Conservation (phyloP, 1,140 invertebrate genomes). For the Notospermus geniculatus region DNA sequence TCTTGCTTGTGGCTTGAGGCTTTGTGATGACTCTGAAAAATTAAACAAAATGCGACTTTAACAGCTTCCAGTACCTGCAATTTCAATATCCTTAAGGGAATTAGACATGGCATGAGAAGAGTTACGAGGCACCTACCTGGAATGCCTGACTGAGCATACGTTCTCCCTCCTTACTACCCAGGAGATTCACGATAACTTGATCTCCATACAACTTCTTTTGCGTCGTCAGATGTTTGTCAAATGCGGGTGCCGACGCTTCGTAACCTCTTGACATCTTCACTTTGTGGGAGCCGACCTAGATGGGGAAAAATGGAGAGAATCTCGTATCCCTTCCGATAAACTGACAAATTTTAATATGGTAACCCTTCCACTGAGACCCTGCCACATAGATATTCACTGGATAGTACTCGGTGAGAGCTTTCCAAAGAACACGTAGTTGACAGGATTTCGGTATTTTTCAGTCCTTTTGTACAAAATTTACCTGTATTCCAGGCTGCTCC, state of each 20-base stretch:
- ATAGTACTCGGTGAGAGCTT: too few relatives aligned
- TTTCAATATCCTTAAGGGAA: slow-evolving; percentile 6
- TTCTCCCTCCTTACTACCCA: slow-evolving; percentile 96
- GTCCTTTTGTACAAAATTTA: slow-evolving; percentile 39
- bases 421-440: background rate
- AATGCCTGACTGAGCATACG: slow-evolving; percentile 92
- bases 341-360: slow-evolving; percentile 11
- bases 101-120: background rate
- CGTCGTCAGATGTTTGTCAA: slow-evolving; percentile 84
- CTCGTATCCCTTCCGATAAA: slow-evolving; percentile 12
- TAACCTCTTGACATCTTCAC: slow-evolving; percentile 93
- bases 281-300: slow-evolving; percentile 93
- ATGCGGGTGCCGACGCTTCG: slow-evolving; percentile 87
- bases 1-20: slow-evolving; percentile 69
- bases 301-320: slow-evolving; percentile 13
- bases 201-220: slow-evolving; percentile 89
- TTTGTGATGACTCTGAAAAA: slow-evolving; percentile 75
- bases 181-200: slow-evolving; percentile 87
- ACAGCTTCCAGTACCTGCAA: background rate
- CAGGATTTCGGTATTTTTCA: too few relatives aligned
- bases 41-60: slow-evolving; percentile 8
- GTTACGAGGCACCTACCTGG: slow-evolving; percentile 67
- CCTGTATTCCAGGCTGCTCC: slow-evolving; percentile 98
- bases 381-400: too few relatives aligned
- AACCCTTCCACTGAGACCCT: background rate